Conservation (phyloP, 2,888 invertebrate genomes). For the Cephus pulcher region DNA sequence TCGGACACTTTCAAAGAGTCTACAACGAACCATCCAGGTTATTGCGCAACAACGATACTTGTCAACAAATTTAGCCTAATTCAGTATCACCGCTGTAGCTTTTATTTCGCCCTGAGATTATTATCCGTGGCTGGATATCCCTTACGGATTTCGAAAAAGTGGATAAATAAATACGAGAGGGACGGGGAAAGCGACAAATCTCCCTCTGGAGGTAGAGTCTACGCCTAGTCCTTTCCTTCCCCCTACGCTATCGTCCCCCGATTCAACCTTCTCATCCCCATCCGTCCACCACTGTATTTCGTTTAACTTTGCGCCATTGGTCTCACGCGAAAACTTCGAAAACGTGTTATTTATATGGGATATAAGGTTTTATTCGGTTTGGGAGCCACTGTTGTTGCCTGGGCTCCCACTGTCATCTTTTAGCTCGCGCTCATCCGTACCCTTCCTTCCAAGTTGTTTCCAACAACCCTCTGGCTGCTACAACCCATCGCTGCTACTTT, state of each 20-base stretch:
- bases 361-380: slow-evolving; percentile 31
- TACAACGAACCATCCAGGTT: not conserved
- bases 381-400: slow-evolving; percentile 24
- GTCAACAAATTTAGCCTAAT: not conserved
- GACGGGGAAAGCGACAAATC: not conserved
- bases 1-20: not conserved
- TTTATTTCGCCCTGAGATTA: not conserved
- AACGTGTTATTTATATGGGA: slow-evolving; percentile 31
- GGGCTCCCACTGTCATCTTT: slow-evolving; percentile 38
- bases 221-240: not conserved
- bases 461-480: slow-evolving; percentile 5
- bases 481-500: slow-evolving; percentile 5
- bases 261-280: not conserved
- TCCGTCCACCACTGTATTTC: not conserved
- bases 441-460: not conserved
- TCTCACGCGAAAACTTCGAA: slow-evolving; percentile 9
- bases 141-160: not conserved
- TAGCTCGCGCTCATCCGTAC: slow-evolving; percentile 28
- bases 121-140: not conserved
- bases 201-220: not conserved
- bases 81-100: not conserved
- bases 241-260: not conserved
- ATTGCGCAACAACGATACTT: not conserved
- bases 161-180: not conserved
- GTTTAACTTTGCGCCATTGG: not conserved